Base-by-base conservation (phyloP, 2,888 invertebrate genomes). In the Latheticus oryzae region DNA sequence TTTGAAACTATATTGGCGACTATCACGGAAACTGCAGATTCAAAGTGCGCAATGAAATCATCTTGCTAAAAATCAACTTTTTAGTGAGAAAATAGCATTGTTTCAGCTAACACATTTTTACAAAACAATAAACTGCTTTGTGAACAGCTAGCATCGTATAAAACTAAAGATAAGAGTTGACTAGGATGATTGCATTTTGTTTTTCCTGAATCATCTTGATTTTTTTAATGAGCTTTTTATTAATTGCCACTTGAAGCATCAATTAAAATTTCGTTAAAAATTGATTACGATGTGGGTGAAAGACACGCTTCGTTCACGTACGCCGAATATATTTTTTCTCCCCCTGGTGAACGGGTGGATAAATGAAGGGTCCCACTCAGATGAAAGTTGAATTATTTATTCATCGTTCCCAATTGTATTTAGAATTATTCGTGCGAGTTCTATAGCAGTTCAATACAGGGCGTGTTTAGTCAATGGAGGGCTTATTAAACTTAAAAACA, bases 401-500 rank as follows among this genome's bases (percentile, higher is more conserved):
- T 65, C 72, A 69, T 68, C 69, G 69, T 64, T 66, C 66, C 68
- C 70, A 67, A 73, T 72, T 72, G 72, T 72, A 70, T 74, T 73
- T 73, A 71, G 67, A 74, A 70, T 73, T 73, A 73, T 71, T 73
- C 72, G 74, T 73, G 71, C 72, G 71, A 68, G 67, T 67, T 71
- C 72, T 72, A 71, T 70, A 65, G 70, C 67, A 64, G 67, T 64
- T 71, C 71, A 72, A 72, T 72, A 69, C 63, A 63, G 68, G 69
- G 70, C 69, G 73, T 73, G 73, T 73, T 73, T 74, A 72, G 71
- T 68, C 72, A 73, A 60, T 67, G 69, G 72, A 75, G 75, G 75
- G 76, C 76, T 78, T 77, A 78, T 77, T 78, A 78, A 76, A 76
- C 75, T 77, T 75, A 77, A 77, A 76, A 76, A 77, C 77, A 78